Percentiles rank a stretch among this genome's conserved stretches.
Conservation (phyloP, 2,888 invertebrate genomes). For the Drosophila trichaetosa region DNA sequence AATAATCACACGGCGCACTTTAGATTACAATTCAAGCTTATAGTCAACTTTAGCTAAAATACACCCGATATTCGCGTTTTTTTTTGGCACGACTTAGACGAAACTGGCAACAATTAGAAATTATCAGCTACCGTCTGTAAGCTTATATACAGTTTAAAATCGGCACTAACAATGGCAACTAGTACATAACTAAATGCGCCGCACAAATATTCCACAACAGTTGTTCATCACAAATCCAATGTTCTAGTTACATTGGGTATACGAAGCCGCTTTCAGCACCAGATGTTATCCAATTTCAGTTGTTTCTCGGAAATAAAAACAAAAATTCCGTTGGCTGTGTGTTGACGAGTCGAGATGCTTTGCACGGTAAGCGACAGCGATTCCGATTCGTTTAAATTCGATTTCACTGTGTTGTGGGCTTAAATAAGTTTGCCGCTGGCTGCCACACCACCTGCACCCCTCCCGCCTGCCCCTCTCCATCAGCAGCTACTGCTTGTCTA, state of each 20-base stretch:
- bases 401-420: conserved; percentile 39
- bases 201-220: conserved; percentile 44
- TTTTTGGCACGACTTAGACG: conserved; percentile 4
- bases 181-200: background rate
- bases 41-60: conserved; percentile 16
- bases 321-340: conserved; percentile 27
- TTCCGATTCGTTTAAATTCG: conserved; percentile 45
- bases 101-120: conserved; percentile 39
- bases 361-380: conserved; percentile 29
- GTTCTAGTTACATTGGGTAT: background rate
- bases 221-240: conserved; percentile 60
- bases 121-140: conserved; percentile 28
- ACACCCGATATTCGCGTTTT: background rate
- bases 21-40: conserved; percentile 12
- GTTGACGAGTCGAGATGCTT: background rate
- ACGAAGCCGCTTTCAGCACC: background rate
- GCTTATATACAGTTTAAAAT: conserved; percentile 39
- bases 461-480: too few relatives aligned
- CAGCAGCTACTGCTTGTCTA: conserved; percentile 1
- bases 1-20: conserved; percentile 13
- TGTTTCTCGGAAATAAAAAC: conserved; percentile 3
- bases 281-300: conserved; percentile 1
- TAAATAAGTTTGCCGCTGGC: conserved; percentile 47
- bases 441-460: background rate
- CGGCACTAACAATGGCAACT: background rate